A percentile compares a stretch with the other conserved stretches of the same genome.
phyloP scores from a whole-genome alignment of 2,888 invertebrate species.

The Drosophila rellima region DNA sequence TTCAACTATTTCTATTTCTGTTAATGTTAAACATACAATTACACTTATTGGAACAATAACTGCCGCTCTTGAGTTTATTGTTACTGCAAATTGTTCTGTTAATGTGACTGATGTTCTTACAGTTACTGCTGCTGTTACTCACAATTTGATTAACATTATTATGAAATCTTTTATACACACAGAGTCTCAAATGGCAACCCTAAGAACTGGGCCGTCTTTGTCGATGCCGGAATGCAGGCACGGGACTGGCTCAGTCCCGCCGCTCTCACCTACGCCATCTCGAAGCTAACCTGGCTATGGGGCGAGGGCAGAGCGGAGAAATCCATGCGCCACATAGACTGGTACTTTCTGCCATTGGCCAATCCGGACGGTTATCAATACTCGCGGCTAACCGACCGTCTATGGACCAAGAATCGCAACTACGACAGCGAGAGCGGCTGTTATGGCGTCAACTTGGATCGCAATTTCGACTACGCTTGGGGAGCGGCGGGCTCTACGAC shows the following conservation, averaged over 20 bases:
- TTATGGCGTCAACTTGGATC: conserved; percentile 92
- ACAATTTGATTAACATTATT: background rate
- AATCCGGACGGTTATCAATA: conserved; percentile 95
- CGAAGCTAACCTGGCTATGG: conserved; percentile 89
- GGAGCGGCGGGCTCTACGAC: conserved; percentile 92
- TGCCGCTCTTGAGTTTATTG: background rate
- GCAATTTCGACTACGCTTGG: conserved; percentile 95
- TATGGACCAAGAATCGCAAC: conserved; percentile 93
- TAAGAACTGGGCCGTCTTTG: conserved; percentile 89
- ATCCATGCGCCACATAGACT: conserved; percentile 92
- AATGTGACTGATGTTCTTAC: background rate
- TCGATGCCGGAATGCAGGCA: conserved; percentile 92
- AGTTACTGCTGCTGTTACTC: background rate
- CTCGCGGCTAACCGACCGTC: conserved; percentile 91
- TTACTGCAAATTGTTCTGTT: background rate
- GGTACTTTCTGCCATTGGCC: conserved; percentile 91
- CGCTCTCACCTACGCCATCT: conserved; percentile 91
- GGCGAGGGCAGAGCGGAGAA: conserved; percentile 80
- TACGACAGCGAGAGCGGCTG: conserved; percentile 87
- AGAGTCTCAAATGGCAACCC: conserved; percentile 90
- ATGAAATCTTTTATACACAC: background rate
- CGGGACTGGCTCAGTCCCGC: conserved; percentile 96
- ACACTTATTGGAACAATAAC: background rate
- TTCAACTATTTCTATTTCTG: background rate
- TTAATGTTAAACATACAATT: background rate